Evolutionary conservation across 2,113 vertebrate genomes (phyloP), one percentile per base, ranked within the genome.

Genomic region (Menidia beryllina): DNA sequence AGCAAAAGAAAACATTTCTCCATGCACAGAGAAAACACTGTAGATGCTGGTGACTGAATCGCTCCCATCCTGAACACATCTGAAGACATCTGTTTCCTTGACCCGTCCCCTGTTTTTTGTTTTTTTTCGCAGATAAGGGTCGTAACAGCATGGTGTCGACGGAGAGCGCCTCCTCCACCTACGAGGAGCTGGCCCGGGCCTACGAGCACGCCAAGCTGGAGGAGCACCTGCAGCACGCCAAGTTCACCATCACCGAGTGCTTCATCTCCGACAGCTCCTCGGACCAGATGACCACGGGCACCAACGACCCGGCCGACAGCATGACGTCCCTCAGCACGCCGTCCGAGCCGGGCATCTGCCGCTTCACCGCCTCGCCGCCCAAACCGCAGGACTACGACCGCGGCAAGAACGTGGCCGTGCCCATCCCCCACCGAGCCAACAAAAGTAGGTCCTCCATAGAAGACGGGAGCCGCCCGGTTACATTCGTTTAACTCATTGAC

Each of bases 121-220:
- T 27, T 68, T 77, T 6, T 83, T n/a, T n/a, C n/a, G n/a, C n/a
- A 89, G 98, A 99, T 88, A 99, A 99, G 91, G 98, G 98, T 0
- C 93, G 98, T 12, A 99, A 99, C 94, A 99, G 97, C 93, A 99
- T 99, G 98, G 97, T 99, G 82, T 99, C 97, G 0, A 99, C 96
- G 0, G 97, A 98, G 92, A 98, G 97, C 0, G 97, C 96, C 47
- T 98, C 97, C 0, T 98, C 97, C 34, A 98, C 97, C 23, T 98
- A 98, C 0, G 97, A 98, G 91, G 97, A 98, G 92, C 93, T 98
- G 93, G 97, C 97, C 0, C 92, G 96, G 0, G 97, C 97, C 69
- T 98, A 98, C 0, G 97, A 98, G 82, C 97, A 98, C 0, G 97
- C 97, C 36, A 98, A 98, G 91, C 92, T 98, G 84, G 97, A 98